phyloP scores from a whole-genome alignment of 2,888 invertebrate genomes.

The Parnassius orleans region DNA sequence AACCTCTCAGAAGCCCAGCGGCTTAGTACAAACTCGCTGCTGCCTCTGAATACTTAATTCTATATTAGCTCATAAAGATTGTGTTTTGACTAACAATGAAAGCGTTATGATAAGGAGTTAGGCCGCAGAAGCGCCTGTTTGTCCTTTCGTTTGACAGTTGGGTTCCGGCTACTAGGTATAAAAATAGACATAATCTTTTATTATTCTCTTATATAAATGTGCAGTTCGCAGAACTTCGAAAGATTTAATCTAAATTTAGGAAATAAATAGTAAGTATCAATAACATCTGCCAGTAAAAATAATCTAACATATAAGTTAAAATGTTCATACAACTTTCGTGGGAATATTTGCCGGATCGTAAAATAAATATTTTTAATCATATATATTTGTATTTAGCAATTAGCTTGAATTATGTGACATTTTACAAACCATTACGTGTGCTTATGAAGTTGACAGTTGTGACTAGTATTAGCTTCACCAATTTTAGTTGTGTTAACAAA shows the following conservation, averaged over 20 bases:
- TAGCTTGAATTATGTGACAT: constrained; percentile 22
- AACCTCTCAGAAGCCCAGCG: constrained; percentile 41
- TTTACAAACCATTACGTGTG: constrained; percentile 3
- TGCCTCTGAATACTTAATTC: constrained; percentile 65
- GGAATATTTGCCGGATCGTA: constrained; percentile 30
- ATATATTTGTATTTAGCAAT: constrained; percentile 25
- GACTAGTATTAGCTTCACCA: too few relatives aligned
- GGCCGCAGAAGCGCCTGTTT: constrained; percentile 1
- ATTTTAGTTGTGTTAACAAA: too few relatives aligned
- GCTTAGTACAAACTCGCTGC: constrained; percentile 49
- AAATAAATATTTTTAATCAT: constrained; percentile 29
- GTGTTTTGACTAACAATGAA: constrained; percentile 41
- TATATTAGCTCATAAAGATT: constrained; percentile 54
- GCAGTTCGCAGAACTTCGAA: too few relatives aligned
- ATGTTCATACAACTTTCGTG: constrained; percentile 27
- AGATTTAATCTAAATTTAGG: too few relatives aligned
- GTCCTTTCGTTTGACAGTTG: constrained; percentile 26
- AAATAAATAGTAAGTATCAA: too few relatives aligned
- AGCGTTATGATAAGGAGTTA: constrained; percentile 9
- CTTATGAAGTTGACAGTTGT: too few relatives aligned
- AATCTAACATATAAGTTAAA: neutral
- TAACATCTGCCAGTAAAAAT: neutral
- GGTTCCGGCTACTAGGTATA: constrained; percentile 22
- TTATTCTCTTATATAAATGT: too few relatives aligned
- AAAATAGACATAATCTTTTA: neutral